phyloP scores from a whole-genome alignment of 2,113 vertebrate genomes.

The Tragelaphus imberbis region DNA sequence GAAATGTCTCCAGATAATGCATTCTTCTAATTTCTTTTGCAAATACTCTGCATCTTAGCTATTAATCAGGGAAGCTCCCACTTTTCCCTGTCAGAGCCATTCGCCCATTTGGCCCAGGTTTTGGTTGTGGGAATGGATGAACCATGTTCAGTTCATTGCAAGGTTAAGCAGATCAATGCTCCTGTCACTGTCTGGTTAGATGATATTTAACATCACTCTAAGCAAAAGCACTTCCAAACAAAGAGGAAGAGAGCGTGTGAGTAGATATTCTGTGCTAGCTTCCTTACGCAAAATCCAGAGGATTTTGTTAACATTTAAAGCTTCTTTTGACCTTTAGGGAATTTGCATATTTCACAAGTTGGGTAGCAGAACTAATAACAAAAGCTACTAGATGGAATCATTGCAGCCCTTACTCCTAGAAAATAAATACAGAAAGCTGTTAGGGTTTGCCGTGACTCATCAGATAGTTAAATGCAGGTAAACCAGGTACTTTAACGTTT shows the following conservation, averaged over 20 bases:
- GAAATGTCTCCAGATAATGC: constrained; percentile 70
- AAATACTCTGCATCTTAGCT: constrained; percentile 39
- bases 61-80: constrained; percentile 63
- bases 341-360: neutral
- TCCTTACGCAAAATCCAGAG: neutral
- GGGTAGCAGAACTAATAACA: neutral
- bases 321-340: neutral
- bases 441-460: neutral
- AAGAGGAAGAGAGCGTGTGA: constrained; percentile 1
- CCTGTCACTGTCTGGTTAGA: constrained; percentile 44
- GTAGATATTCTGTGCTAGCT: neutral
- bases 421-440: neutral
- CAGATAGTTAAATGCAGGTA: neutral
- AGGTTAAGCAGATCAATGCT: constrained; percentile 47
- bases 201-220: constrained; percentile 43
- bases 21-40: constrained; percentile 66
- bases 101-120: constrained; percentile 34
- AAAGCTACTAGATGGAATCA: neutral
- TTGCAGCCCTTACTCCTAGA: neutral
- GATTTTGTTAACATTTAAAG: neutral
- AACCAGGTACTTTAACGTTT: neutral
- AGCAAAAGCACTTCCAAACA: constrained; percentile 32
- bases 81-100: constrained; percentile 34
- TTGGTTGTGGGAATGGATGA: constrained; percentile 31
- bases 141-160: constrained; percentile 29